Percentiles rank a stretch among this genome's conserved stretches.
phyloP scores from a whole-genome alignment of 2,888 invertebrate species.

The Malthinus seriepunctatus region DNA sequence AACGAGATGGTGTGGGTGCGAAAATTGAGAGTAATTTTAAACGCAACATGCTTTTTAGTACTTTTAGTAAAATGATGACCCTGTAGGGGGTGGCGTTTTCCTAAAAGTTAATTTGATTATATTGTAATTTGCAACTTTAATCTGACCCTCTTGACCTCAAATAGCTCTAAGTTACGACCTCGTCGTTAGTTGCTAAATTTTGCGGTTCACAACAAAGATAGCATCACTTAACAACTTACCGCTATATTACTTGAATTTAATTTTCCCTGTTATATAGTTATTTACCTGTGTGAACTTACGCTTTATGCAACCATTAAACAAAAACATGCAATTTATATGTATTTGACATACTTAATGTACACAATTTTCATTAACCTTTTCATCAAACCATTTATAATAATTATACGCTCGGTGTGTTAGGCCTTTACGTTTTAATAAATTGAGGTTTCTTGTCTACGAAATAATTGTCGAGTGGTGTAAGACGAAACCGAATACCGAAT shows the following conservation, averaged over 20 bases:
- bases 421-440: too few relatives aligned
- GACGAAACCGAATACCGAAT: too few relatives aligned
- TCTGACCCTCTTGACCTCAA: conserved; percentile 39
- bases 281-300: background rate
- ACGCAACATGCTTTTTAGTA: conserved; percentile 38
- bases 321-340: too few relatives aligned
- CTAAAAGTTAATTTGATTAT: conserved; percentile 51
- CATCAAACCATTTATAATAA: too few relatives aligned
- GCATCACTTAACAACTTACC: conserved; percentile 11
- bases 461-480: too few relatives aligned
- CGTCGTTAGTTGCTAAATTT: conserved; percentile 22
- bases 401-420: too few relatives aligned
- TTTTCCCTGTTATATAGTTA: conserved; percentile 7
- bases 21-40: conserved; percentile 44
- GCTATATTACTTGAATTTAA: conserved; percentile 16
- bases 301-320: too few relatives aligned
- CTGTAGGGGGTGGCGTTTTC: conserved; percentile 33
- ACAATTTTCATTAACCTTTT: too few relatives aligned
- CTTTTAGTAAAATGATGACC: conserved; percentile 40
- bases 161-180: conserved; percentile 24
- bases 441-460: too few relatives aligned
- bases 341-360: too few relatives aligned
- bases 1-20: too few relatives aligned
- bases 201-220: conserved; percentile 16
- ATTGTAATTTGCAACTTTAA: conserved; percentile 52